Evolutionary conservation across 2,888 invertebrate species (phyloP).

Genomic region (Ommatoiulus sabulosus): DNA sequence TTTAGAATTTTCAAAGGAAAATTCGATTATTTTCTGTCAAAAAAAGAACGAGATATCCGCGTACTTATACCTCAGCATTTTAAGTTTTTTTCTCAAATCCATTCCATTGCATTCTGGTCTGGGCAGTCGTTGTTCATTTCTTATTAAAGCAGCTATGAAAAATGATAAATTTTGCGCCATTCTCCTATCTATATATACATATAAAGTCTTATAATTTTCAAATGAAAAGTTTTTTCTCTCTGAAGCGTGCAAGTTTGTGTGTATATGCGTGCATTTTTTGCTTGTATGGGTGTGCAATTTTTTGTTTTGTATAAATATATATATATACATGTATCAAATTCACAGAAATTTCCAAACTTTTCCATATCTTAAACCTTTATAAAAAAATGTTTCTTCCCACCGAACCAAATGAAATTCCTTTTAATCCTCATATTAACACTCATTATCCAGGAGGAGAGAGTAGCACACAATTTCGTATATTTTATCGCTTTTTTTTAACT

Average conservation of each 20-base stretch:
- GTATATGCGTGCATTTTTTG: slow-evolving; percentile 35
- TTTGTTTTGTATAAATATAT: slow-evolving; percentile 43
- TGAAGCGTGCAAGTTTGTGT: slow-evolving; percentile 38
- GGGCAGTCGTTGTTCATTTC: slow-evolving; percentile 17
- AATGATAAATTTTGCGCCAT: slow-evolving; percentile 36
- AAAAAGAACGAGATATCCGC: slow-evolving; percentile 10
- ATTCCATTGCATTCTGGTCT: slow-evolving; percentile 27
- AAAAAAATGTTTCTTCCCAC: slow-evolving; percentile 1
- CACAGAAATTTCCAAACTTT: slow-evolving; percentile 22
- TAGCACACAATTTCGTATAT: slow-evolving; percentile 6
- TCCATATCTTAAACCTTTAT: neutral
- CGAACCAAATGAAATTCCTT: slow-evolving; percentile 14
- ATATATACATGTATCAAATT: slow-evolving; percentile 37
- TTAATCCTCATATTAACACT: neutral
- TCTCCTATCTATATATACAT: slow-evolving; percentile 22
- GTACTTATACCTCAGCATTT: slow-evolving; percentile 34
- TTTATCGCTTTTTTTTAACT: neutral
- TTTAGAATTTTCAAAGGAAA: neutral
- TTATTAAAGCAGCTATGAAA: slow-evolving; percentile 3
- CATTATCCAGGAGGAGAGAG: neutral
- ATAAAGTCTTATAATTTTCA: neutral
- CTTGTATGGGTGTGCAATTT: slow-evolving; percentile 42
- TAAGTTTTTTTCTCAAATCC: slow-evolving; percentile 11
- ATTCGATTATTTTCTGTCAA: slow-evolving; percentile 15
- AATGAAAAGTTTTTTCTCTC: neutral